Evolutionary conservation across 2,888 invertebrate genomes (phyloP).

Genomic region (Petrolisthes manimaculis): DNA sequence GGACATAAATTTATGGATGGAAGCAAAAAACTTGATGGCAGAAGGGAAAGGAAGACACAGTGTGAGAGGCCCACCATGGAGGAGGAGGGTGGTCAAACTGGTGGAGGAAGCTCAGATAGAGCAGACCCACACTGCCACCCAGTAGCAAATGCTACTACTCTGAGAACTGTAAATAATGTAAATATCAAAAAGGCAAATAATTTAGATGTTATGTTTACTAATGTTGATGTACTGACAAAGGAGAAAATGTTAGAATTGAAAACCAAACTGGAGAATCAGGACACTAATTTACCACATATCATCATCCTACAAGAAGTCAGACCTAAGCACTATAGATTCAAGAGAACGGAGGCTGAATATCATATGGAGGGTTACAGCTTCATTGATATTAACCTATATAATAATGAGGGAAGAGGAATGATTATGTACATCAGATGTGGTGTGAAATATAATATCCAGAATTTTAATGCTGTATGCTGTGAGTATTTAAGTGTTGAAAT

Average conservation of each 20-base stretch:
- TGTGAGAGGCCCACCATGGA: neutral
- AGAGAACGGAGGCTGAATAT: slow-evolving; percentile 2
- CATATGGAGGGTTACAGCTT: neutral
- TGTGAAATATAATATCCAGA: neutral
- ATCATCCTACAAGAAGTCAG: neutral
- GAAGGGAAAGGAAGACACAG: neutral
- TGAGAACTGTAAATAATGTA: neutral
- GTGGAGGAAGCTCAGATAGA: neutral
- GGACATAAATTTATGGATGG: neutral
- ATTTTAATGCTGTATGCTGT: neutral
- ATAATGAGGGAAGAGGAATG: slow-evolving; percentile 10
- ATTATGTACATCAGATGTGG: slow-evolving; percentile 5
- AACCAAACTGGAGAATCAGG: too few species aligned
- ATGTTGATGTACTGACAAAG: neutral
- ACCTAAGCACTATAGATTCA: neutral
- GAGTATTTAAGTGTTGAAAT: slow-evolving; percentile 21
- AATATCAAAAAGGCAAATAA: neutral
- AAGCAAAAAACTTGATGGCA: neutral
- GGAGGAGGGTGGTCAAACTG: neutral
- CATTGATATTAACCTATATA: neutral
- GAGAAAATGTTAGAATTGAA: neutral
- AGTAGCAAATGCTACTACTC: neutral
- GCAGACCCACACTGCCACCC: neutral
- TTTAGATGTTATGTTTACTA: neutral
- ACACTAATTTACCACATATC: neutral